Percentiles rank a stretch among this genome's conserved stretches.
These are phyloP conservation scores for Sardinella longiceps DNA, from an alignment of 2,797 vertebrate genomes.

Conservation along the genomic window DNA sequence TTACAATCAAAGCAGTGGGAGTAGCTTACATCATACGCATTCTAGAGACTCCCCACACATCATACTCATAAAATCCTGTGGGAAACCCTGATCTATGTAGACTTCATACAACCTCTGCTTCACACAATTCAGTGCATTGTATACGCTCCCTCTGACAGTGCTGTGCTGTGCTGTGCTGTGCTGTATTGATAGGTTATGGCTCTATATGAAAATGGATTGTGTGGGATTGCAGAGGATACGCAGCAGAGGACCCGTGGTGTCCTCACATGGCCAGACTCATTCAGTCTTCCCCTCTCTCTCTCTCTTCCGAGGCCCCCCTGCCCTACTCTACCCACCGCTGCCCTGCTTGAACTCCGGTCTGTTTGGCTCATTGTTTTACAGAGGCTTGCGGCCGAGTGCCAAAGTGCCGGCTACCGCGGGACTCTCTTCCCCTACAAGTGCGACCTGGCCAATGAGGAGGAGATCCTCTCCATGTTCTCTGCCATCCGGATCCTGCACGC, in stretches of 20 bases:
- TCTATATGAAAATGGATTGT: not conserved
- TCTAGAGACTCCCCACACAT: too few species aligned
- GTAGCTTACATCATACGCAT: too few species aligned
- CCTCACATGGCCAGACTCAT: not conserved
- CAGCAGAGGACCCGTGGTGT: not conserved
- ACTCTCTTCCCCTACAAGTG: slow-evolving; percentile 94
- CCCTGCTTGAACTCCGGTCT: not conserved
- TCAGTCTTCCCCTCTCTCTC: too few species aligned
- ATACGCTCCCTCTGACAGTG: too few species aligned
- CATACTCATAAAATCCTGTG: too few species aligned
- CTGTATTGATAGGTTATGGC: too few species aligned
- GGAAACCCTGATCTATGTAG: too few species aligned
- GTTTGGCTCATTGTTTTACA: slow-evolving; percentile 57
- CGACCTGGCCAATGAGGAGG: slow-evolving; percentile 92
- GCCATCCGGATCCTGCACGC: slow-evolving; percentile 89
- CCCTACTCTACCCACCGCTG: too few species aligned
- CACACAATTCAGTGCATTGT: too few species aligned
- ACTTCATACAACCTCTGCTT: too few species aligned
- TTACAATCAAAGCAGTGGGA: too few species aligned
- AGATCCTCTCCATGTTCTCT: slow-evolving; percentile 97
- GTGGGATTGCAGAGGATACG: not conserved
- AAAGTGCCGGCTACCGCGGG: slow-evolving; percentile 90
- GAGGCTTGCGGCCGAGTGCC: slow-evolving; percentile 93
- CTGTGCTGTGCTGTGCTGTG: too few species aligned
- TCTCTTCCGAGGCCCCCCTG: not conserved